Conservation (phyloP, 2,797 vertebrate genomes). For the Cyclura pinguis region DNA sequence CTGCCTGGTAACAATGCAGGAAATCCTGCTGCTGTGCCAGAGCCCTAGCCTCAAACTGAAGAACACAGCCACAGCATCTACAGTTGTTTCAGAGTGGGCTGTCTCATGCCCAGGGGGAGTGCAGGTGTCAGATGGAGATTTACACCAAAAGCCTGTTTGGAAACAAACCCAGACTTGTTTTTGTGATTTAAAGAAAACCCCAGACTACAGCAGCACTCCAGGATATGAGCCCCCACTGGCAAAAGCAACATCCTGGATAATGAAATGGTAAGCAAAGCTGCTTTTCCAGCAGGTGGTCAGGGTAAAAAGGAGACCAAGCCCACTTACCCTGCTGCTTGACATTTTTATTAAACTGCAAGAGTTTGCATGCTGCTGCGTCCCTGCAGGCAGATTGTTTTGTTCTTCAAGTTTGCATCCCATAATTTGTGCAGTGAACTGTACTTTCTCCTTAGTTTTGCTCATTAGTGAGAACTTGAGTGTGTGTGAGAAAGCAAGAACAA, state of each 20-base stretch:
- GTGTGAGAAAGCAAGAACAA: neutral
- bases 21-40: neutral
- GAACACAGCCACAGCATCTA: neutral
- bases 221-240: neutral
- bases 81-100: neutral
- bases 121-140: neutral
- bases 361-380: constrained; percentile 6
- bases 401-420: constrained; percentile 1
- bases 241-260: neutral
- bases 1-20: neutral
- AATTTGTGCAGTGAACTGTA: neutral
- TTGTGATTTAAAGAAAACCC: neutral
- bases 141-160: neutral
- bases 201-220: rapidly evolving
- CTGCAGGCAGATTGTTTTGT: neutral
- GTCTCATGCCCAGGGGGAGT: neutral
- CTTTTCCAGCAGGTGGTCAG: constrained; percentile 13
- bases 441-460: neutral
- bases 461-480: rapidly evolving
- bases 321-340: constrained; percentile 14
- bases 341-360: constrained; percentile 41
- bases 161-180: constrained; percentile 2
- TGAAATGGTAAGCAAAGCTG: constrained; percentile 23
- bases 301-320: neutral
- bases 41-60: neutral